These are phyloP conservation scores for Tetrao urogallus DNA, from an alignment of 2,113 vertebrate species.

Conservation along the genomic window DNA sequence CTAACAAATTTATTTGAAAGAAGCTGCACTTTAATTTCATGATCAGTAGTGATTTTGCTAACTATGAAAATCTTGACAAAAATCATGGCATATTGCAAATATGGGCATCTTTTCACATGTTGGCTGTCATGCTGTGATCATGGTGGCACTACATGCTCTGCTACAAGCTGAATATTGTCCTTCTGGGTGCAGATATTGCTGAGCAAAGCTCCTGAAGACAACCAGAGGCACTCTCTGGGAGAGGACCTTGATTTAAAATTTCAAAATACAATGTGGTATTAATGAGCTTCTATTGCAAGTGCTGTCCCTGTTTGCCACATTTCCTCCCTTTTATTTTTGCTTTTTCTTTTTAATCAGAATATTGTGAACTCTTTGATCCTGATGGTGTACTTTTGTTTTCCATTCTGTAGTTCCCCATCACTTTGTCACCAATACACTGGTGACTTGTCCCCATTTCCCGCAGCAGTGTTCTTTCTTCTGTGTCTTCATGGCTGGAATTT, in stretches of 20 bases:
- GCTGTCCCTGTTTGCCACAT: background rate
- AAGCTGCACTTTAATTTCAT: conserved; percentile 55
- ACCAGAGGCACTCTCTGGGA: accelerated
- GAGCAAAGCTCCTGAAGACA: background rate
- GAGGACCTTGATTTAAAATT: background rate
- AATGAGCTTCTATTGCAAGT: background rate
- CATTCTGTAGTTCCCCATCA: background rate
- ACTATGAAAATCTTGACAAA: background rate
- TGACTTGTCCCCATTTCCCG: background rate
- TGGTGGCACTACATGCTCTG: background rate
- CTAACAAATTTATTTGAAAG: conserved; percentile 57
- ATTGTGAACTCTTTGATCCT: background rate
- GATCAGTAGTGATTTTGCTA: background rate
- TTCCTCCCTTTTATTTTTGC: background rate
- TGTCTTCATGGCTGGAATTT: background rate
- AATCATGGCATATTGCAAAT: background rate
- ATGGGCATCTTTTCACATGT: accelerated
- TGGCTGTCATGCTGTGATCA: accelerated
- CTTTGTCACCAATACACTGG: background rate
- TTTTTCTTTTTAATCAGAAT: background rate
- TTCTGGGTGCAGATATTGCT: background rate
- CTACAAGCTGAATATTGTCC: background rate
- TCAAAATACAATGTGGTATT: background rate
- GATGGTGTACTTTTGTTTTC: background rate
- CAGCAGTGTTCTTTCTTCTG: background rate